phyloP scores from a whole-genome alignment of 2,797 vertebrate genomes.

The Morelia viridis region DNA sequence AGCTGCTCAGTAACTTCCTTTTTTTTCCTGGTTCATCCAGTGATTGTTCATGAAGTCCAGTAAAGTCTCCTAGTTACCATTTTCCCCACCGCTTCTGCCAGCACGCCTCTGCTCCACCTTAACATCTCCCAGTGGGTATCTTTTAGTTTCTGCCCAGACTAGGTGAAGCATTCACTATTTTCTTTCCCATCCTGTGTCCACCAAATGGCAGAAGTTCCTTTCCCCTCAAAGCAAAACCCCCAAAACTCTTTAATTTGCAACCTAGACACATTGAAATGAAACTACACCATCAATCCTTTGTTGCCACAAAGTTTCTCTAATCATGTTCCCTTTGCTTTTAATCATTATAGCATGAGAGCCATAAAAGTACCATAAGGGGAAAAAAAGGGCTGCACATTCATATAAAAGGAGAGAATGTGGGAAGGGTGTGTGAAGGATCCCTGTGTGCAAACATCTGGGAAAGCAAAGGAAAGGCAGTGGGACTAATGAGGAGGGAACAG shows the following conservation, averaged over 20 bases:
- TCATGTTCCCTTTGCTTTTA: background rate
- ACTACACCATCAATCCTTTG: background rate
- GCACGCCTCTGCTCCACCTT: no score
- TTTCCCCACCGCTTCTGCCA: no score
- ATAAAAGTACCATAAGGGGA: background rate
- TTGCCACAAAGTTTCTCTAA: background rate
- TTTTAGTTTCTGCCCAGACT: no score
- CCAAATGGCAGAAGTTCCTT: no score
- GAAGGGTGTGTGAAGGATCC: background rate
- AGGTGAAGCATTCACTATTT: no score
- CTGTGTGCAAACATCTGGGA: background rate
- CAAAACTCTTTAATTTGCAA: no score
- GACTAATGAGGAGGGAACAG: background rate
- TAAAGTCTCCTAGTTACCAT: background rate
- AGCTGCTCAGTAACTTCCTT: background rate
- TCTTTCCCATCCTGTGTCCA: no score
- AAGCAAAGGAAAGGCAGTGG: background rate
- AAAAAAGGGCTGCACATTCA: background rate
- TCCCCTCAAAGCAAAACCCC: no score
- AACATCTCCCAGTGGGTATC: no score
- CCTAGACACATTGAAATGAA: no score
- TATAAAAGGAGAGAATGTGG: background rate
- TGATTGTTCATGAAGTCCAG: background rate
- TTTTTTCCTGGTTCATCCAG: fast-evolving
- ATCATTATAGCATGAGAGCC: background rate